Evolutionary conservation across 2,888 invertebrate genomes (phyloP).

Genomic region (Pseudoips prasinana): DNA sequence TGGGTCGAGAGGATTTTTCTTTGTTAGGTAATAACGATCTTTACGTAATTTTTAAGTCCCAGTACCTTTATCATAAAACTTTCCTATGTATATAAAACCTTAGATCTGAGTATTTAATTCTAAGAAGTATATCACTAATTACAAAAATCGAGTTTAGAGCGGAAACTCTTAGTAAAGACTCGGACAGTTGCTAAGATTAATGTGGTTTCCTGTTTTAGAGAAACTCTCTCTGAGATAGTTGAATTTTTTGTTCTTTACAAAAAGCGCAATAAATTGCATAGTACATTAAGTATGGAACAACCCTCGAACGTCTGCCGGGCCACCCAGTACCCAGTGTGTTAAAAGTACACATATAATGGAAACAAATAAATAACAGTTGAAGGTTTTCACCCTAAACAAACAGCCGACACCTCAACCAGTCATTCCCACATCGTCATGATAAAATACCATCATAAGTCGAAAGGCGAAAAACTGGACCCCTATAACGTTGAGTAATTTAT

Average conservation of each 20-base stretch:
- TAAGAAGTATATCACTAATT: background rate
- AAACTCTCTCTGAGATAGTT: constrained; percentile 53
- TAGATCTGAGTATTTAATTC: too few species aligned
- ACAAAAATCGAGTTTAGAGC: constrained; percentile 10
- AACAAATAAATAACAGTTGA: constrained; percentile 31
- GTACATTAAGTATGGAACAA: constrained; percentile 19
- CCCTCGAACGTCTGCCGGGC: constrained; percentile 16
- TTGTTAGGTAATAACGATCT: too few species aligned
- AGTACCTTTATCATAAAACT: too few species aligned
- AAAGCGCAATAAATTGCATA: constrained; percentile 26
- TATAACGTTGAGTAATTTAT: constrained; percentile 72
- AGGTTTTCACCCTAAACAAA: constrained; percentile 41
- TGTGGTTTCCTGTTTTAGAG: constrained; percentile 61
- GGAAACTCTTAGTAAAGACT: constrained; percentile 41
- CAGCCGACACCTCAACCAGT: constrained; percentile 40
- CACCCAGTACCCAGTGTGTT: constrained; percentile 22
- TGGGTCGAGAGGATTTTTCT: too few species aligned
- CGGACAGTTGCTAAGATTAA: constrained; percentile 62
- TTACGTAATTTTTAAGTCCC: too few species aligned
- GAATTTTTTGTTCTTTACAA: constrained; percentile 33
- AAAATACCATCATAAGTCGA: constrained; percentile 69
- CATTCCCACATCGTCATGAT: constrained; percentile 57
- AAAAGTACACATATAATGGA: constrained; percentile 31
- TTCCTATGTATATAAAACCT: too few species aligned
- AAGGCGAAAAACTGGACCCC: constrained; percentile 76